Evolutionary conservation across 2,113 vertebrate species (phyloP), one percentile per base, ranked within the genome.

Genomic region (Megaleporinus macrocephalus): DNA sequence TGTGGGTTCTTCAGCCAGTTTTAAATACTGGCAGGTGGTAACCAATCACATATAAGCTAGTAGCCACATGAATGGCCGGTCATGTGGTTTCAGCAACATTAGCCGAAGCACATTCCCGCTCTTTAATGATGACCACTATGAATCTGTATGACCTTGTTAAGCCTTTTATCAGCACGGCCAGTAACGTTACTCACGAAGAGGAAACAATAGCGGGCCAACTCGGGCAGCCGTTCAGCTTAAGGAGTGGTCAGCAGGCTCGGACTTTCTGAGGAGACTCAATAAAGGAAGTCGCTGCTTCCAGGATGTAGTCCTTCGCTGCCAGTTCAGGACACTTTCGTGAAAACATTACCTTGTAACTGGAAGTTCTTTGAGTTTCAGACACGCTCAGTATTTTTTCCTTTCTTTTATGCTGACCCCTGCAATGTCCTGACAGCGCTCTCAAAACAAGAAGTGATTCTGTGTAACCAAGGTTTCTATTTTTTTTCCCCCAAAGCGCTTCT

Each of bases 211-310:
- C 51, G 20, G 26, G 68, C 13, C 44, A 55, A 44, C 44, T 24
- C 26, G 16, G 33, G 66, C 41, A n/a, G 33, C 41, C 66, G 12
- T 20, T 71, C 24, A 69, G n/a, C 62, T 41, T 51, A 62, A 72
- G 68, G 74, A 84, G 71, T 57, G 61, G 36, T 62, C 47, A 79
- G 69, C 79, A 47, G 41, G 70, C 80, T 83, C 71, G 59, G 73
- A 75, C 78, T 77, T 47, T 82, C 65, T 24, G 71, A 74, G 22
- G 65, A 59, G 76, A 86, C 59, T 83, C 76, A 87, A 83, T 79
- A 79, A 66, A 79, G 85, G 84, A 88, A 83, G 66, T 83, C 33
- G 41, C 36, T 1, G 33, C 79, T 87, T 88, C 75, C 76, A 80
- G 83, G 62, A 86, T 44, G 76, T 79, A 33, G 73, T 30, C 65